Evolutionary conservation across 1,140 invertebrate genomes (phyloP), one percentile per base, ranked within the genome.

Genomic region (Rhopalosiphum maidis): DNA sequence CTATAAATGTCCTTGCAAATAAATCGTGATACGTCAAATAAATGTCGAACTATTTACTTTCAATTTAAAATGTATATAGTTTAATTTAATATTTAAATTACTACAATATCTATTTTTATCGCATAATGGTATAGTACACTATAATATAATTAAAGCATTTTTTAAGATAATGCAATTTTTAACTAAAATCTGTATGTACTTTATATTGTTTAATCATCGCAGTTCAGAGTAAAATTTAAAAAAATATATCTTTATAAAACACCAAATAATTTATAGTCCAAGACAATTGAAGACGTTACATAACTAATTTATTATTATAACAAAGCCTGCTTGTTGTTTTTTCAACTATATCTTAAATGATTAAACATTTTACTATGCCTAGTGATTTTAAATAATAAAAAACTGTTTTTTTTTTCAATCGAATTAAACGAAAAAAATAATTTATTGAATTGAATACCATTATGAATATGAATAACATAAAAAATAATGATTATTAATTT

Each of bases 401-500:
- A 22, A 83, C 35, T 83, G 6, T 51, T 30, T n/a, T 77, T 77
- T 77, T 68, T 77, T 77, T 68, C 2, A n/a, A 77, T 77, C 15
- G 15, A n/a, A 77, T 77, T 77, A 77, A 77, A n/a, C 60, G 1
- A 77, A 77, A 77, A 77, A 18, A 6, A 77, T n/a, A n/a, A 68
- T n/a, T n/a, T 0, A 68, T 68, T 77, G 6, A 77, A 77, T 77
- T 77, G 15, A 68, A 68, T n/a, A n/a, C 3, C 4, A n/a, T 68
- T 30, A 60, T 68, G 5, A 68, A 5, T 4, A 77, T 2, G 30
- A 35, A 77, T 5, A 77, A n/a, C 30, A 77, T 77, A 77, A 68
- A 68, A 46, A 51, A 46, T 68, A 77, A n/a, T 77, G n/a, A n/a
- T 77, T n/a, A n/a, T 68, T n/a, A 68, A 68, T 68, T 68, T 68